Evolutionary conservation across 2,113 vertebrate species (phyloP).

Genomic region (Tachycineta bicolor): DNA sequence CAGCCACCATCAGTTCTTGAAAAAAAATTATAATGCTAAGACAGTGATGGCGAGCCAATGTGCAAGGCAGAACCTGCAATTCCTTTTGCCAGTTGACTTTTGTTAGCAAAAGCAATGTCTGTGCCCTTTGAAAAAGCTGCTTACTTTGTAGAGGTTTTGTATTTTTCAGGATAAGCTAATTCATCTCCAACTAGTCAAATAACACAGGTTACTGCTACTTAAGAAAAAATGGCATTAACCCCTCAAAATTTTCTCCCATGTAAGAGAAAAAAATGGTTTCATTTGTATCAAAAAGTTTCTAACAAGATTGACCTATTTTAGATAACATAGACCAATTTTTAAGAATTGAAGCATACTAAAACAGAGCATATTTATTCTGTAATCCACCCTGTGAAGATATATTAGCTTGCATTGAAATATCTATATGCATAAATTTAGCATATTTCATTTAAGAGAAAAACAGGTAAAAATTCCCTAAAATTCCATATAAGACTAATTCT

Average conservation of each 20-base stretch:
- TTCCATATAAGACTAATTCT: neutral
- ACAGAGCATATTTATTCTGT: neutral
- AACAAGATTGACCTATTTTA: neutral
- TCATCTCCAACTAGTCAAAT: neutral
- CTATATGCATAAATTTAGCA: neutral
- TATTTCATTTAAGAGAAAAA: neutral
- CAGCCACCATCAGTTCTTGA: neutral
- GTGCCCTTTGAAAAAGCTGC: neutral
- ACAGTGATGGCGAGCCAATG: neutral
- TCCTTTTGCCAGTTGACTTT: neutral
- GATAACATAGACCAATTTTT: neutral
- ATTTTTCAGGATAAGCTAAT: neutral
- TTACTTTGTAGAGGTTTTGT: neutral
- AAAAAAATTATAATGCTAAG: neutral
- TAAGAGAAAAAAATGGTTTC: neutral
- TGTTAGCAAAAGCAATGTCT: neutral
- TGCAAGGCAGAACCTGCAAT: neutral
- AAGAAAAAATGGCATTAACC: neutral
- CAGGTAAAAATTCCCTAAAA: neutral
- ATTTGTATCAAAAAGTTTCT: neutral
- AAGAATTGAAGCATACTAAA: neutral
- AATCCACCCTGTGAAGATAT: neutral
- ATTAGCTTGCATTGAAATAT: neutral
- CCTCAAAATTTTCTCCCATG: neutral
- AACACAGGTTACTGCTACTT: neutral